These are phyloP conservation scores for Bombyx mandarina DNA, from an alignment of 1,140 invertebrate species.

Conservation along the genomic window DNA sequence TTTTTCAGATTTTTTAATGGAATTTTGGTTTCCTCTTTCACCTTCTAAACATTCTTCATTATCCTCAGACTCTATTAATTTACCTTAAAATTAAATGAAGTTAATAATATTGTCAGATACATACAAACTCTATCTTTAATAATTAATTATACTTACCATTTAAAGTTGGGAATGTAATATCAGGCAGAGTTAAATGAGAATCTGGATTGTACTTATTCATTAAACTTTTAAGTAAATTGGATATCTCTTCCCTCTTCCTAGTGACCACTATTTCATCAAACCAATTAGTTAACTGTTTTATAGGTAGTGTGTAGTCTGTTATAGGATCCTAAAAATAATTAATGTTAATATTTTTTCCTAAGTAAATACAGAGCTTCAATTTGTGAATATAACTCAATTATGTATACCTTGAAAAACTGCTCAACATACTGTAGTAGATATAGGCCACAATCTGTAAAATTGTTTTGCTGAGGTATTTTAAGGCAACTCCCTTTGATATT, in stretches of 20 bases:
- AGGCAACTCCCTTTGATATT: constrained; percentile 87
- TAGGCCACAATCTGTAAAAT: constrained; percentile 96
- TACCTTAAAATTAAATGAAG: constrained; percentile 38
- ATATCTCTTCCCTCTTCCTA: constrained; percentile 84
- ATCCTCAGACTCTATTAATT: constrained; percentile 62
- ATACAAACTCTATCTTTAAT: constrained; percentile 7
- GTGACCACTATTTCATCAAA: constrained; percentile 85
- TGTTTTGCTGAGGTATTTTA: constrained; percentile 96
- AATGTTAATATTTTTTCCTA: constrained; percentile 3
- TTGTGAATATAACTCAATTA: constrained; percentile 7
- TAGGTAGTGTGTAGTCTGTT: constrained; percentile 80
- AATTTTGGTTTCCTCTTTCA: constrained; percentile 51
- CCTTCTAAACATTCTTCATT: constrained; percentile 47
- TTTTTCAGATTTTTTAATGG: constrained; percentile 51
- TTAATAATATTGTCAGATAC: neutral
- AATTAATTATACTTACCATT: constrained; percentile 65
- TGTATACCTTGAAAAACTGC: constrained; percentile 87
- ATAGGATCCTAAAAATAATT: constrained; percentile 77
- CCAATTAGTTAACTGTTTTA: constrained; percentile 82
- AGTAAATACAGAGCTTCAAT: neutral
- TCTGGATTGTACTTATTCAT: constrained; percentile 77
- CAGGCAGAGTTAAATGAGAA: constrained; percentile 72
- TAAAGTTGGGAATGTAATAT: constrained; percentile 76
- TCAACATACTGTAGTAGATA: constrained; percentile 97
- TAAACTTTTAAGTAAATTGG: constrained; percentile 78